Evolutionary conservation across 92 coral and sea anemone genomes (phyloP).

Genomic region (Phymanthus crucifer): DNA sequence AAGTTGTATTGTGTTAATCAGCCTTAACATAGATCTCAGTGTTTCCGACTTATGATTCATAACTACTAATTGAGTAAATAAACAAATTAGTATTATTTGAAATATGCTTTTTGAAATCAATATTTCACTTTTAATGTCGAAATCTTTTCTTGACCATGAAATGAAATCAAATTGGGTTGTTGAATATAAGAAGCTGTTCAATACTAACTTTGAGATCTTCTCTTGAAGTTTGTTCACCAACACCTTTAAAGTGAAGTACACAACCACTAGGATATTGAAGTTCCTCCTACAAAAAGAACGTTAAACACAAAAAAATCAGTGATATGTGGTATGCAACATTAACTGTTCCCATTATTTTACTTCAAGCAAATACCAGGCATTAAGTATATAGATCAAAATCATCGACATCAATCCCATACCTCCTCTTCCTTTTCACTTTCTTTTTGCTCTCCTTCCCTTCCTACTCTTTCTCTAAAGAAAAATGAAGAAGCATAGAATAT

Average conservation of each 20-base stretch:
- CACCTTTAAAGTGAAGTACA: constrained; percentile 86
- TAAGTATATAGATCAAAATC: too few relatives aligned
- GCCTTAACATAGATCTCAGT: too few relatives aligned
- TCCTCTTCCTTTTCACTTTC: constrained; percentile 20
- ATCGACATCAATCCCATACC: constrained; percentile 16
- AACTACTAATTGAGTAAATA: too few relatives aligned
- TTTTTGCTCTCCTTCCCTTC: constrained; percentile 18
- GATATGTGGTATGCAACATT: not conserved
- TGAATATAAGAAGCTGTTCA: not conserved
- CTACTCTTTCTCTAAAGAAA: constrained; percentile 10
- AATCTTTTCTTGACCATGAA: too few relatives aligned
- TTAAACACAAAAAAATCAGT: not conserved
- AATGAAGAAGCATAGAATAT: too few relatives aligned
- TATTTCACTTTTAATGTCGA: too few relatives aligned
- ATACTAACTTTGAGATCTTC: constrained; percentile 87
- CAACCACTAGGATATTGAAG: constrained; percentile 57
- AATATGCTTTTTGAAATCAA: too few relatives aligned
- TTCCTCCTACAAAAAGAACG: not conserved
- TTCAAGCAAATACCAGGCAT: not conserved
- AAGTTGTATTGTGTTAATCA: too few relatives aligned
- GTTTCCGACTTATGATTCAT: too few relatives aligned
- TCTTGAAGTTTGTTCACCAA: constrained; percentile 95
- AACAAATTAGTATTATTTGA: too few relatives aligned
- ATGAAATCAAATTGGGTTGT: too few relatives aligned
- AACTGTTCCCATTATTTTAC: too few relatives aligned